Evolutionary conservation across 2,888 invertebrate species (phyloP).

Genomic region (Lasiommata megera): DNA sequence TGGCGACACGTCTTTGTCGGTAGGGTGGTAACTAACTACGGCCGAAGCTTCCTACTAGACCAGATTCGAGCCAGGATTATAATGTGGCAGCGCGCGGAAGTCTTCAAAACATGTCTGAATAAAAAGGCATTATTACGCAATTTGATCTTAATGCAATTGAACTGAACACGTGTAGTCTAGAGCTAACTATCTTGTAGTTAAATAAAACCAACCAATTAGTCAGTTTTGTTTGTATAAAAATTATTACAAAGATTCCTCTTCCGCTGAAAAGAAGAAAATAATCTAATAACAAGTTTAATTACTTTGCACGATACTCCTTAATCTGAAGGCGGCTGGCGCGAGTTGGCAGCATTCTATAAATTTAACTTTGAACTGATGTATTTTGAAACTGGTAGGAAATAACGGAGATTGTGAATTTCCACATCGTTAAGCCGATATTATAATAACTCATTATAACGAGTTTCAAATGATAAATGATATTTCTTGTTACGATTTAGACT

Average conservation of each 20-base stretch:
- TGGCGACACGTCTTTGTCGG: too few species aligned
- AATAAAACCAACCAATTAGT: too few species aligned
- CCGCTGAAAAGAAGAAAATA: not conserved
- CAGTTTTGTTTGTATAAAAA: too few species aligned
- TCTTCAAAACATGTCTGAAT: too few species aligned
- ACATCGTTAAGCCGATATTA: not conserved
- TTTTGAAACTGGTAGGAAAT: not conserved
- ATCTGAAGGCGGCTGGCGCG: not conserved
- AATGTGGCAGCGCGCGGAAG: too few species aligned
- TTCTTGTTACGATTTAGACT: not conserved
- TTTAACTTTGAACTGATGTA: not conserved
- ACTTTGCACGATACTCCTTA: not conserved
- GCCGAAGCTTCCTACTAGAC: too few species aligned
- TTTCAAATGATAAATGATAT: not conserved
- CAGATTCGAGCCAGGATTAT: too few species aligned
- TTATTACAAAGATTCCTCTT: not conserved
- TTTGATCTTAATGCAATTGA: too few species aligned
- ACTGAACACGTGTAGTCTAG: too few species aligned
- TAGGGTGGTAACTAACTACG: too few species aligned
- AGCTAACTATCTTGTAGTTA: too few species aligned
- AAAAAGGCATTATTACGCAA: too few species aligned
- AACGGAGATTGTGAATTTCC: not conserved
- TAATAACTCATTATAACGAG: not conserved
- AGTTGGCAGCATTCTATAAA: not conserved
- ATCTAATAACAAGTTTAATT: slow-evolving; percentile 1